Conservation (phyloP, 2,888 invertebrate species). For the Phorcus lineatus region DNA sequence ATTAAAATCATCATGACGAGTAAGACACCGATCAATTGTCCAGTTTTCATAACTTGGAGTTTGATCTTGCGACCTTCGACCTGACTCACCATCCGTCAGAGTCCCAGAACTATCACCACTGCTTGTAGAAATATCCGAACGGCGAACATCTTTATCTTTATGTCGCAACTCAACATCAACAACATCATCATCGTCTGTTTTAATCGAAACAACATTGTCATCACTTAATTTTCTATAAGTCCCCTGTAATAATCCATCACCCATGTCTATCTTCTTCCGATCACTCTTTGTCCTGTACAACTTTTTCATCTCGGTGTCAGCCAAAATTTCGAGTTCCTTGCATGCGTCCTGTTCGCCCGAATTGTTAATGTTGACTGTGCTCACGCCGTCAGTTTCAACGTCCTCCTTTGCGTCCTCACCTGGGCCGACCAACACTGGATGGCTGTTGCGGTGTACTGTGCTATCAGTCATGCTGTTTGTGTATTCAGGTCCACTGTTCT, state of each 20-base stretch:
- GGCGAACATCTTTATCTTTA: not conserved
- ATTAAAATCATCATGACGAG: not conserved
- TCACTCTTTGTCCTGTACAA: slow-evolving; percentile 8
- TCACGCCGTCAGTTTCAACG: not conserved
- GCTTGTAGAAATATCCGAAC: not conserved
- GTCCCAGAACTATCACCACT: not conserved
- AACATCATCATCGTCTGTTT: slow-evolving; percentile 10
- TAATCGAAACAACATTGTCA: not conserved
- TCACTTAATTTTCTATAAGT: slow-evolving; percentile 3
- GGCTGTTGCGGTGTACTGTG: not conserved
- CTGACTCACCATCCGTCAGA: not conserved
- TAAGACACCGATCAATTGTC: slow-evolving; percentile 35
- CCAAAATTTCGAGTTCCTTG: not conserved
- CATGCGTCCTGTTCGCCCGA: not conserved
- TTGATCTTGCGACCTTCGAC: not conserved
- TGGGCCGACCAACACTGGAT: not conserved
- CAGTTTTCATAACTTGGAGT: slow-evolving; percentile 32
- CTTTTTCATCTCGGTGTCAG: slow-evolving; percentile 4
- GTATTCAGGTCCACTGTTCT: not conserved
- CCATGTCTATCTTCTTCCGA: not conserved
- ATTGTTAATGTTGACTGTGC: not conserved
- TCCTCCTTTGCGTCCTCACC: not conserved
- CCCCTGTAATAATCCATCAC: not conserved
- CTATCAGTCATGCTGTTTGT: not conserved
- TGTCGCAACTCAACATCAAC: not conserved